Conservation (phyloP, 2,888 invertebrate species). For the Microplitis deprimator region DNA sequence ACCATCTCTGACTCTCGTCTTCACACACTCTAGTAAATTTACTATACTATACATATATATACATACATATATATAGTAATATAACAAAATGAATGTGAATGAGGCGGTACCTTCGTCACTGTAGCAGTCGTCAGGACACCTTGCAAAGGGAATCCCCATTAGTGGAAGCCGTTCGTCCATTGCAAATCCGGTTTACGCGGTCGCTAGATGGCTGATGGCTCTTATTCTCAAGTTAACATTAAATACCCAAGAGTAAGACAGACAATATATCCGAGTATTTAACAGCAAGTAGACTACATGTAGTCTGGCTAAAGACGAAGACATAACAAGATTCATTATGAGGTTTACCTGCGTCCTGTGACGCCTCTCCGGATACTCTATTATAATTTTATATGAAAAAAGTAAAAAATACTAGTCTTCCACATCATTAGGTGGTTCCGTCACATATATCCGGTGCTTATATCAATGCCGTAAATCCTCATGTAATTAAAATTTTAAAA, state of each 20-base stretch:
- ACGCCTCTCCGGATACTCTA: neutral
- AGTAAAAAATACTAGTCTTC: neutral
- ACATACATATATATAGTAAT: neutral
- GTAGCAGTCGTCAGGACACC: constrained; percentile 52
- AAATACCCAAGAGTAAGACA: constrained; percentile 24
- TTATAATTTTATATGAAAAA: neutral
- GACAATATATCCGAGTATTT: constrained; percentile 3
- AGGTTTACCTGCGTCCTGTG: neutral
- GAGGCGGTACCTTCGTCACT: constrained; percentile 28
- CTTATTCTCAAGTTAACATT: constrained; percentile 2
- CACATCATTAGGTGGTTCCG: neutral
- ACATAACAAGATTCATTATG: constrained; percentile 24
- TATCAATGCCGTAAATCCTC: too few relatives aligned
- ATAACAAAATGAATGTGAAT: neutral
- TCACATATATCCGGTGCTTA: neutral
- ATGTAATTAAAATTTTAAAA: too few relatives aligned
- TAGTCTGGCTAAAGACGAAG: constrained; percentile 33
- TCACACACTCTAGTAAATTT: neutral
- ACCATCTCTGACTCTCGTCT: constrained; percentile 20
- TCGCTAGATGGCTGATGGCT: constrained; percentile 33
- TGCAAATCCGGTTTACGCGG: constrained; percentile 58
- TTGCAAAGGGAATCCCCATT: constrained; percentile 60
- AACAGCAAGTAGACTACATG: neutral
- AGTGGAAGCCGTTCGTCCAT: constrained; percentile 53
- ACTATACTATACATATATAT: neutral